phyloP scores from a whole-genome alignment of 2,888 invertebrate genomes.

The Falcaria lacertinaria region DNA sequence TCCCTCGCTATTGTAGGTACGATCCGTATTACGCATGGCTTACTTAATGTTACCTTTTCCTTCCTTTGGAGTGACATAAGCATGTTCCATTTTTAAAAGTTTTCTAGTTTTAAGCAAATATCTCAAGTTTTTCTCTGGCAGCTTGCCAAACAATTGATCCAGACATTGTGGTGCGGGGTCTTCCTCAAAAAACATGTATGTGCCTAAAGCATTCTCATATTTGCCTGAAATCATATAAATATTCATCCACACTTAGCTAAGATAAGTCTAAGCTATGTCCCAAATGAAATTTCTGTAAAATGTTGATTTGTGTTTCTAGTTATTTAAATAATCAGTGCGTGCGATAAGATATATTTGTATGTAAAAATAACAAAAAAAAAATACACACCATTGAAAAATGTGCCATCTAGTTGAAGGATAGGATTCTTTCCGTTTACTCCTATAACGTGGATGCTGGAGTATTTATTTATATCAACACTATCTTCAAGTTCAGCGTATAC shows the following conservation, averaged over 20 bases:
- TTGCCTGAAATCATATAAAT: conserved; percentile 71
- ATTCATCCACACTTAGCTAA: too few species aligned
- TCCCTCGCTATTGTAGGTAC: too few species aligned
- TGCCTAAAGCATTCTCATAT: conserved; percentile 84
- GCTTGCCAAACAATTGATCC: conserved; percentile 78
- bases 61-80: conserved; percentile 78
- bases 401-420: conserved; percentile 84
- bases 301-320: too few species aligned
- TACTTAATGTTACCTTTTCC: conserved; percentile 32
- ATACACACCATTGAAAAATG: conserved; percentile 77
- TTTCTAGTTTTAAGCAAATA: conserved; percentile 83
- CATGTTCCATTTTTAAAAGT: conserved; percentile 82
- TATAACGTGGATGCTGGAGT: conserved; percentile 75
- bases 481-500: conserved; percentile 81
- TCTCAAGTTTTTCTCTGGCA: conserved; percentile 78
- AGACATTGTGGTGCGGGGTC: conserved; percentile 62
- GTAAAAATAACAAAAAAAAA: neutral
- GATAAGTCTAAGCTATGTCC: too few species aligned
- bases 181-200: conserved; percentile 86
- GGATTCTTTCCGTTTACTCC: conserved; percentile 82
- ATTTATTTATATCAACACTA: conserved; percentile 67
- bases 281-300: too few species aligned
- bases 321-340: too few species aligned
- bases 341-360: too few species aligned
- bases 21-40: too few species aligned